Base-by-base conservation (phyloP, 1,140 invertebrate genomes). In the Hylyphantes graminicola region DNA sequence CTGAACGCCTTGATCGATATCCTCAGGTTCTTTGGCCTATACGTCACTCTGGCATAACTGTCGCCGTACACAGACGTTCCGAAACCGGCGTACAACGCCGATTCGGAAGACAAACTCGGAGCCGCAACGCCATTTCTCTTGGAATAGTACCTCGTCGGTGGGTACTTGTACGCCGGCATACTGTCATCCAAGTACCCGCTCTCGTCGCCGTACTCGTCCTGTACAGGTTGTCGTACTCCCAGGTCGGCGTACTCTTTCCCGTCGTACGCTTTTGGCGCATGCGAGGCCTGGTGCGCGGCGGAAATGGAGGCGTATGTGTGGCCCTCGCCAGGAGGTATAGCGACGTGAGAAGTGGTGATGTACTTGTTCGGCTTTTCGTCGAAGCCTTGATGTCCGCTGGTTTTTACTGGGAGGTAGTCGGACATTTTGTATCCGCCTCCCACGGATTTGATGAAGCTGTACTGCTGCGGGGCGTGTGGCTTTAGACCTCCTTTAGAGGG, bases 21-120 rank as follows among this genome's bases (percentile, higher is more conserved):
- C 63, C 54, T 85, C 48, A 65, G 61, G 2, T 63, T 51, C 21
- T 70, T 77, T 35, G 82, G 82, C n/a, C 63, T 8, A n/a, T 85
- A 85, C 0, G 63, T 21, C 11, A 85, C 54, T 53, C 70, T 68
- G 10, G 73, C 82, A 15, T 85, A 85, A 77, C 82, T 85, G 12
- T 85, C 82, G 6, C 82, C 82, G 17, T 85, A 85, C 9, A 85
- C 61, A 6, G 64, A 51, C n/a, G 82, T 70, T 21, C 82, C 82
- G 48, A 35, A 85, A 7, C 82, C 82, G 19, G 73, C 82, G 54
- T 85, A 85, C 19, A 35, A 19, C 50, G 54, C n/a, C 8, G 81
- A 73, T 21, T 85, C 65, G 8, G 19, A 19, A 3, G 74, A 15
- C n/a, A 35, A 35, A 17, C 8, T 13, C n/a, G 48, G 57, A 10